These are phyloP conservation scores for Macaria notata DNA, from an alignment of 2,888 invertebrate genomes.

Conservation along the genomic window DNA sequence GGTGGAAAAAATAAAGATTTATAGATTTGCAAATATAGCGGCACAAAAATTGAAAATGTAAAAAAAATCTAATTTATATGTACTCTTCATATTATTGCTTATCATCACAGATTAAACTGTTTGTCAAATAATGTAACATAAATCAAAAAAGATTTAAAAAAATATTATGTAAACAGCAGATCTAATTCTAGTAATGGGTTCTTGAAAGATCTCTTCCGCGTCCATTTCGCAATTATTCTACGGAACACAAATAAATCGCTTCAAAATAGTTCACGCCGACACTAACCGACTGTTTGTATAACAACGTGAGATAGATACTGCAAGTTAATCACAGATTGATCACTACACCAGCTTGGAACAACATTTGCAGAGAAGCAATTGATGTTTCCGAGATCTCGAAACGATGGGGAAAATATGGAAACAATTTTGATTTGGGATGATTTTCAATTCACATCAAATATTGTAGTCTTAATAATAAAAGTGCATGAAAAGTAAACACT, in stretches of 20 bases:
- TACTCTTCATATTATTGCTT: too few relatives aligned
- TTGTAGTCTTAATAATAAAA: too few relatives aligned
- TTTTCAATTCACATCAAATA: too few relatives aligned
- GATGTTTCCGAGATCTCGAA: too few relatives aligned
- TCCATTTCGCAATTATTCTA: constrained; percentile 53
- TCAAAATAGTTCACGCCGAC: constrained; percentile 25
- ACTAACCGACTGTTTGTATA: constrained; percentile 23
- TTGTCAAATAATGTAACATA: too few relatives aligned
- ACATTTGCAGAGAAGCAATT: not conserved
- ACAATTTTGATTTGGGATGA: too few relatives aligned
- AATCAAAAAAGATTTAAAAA: too few relatives aligned
- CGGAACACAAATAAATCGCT: constrained; percentile 51
- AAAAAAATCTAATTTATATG: too few relatives aligned
- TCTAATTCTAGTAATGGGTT: constrained; percentile 43
- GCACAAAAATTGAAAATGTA: too few relatives aligned
- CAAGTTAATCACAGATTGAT: constrained; percentile 24
- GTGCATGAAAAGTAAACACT: too few relatives aligned
- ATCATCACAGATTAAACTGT: too few relatives aligned
- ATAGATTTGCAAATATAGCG: not conserved
- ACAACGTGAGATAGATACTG: constrained; percentile 8
- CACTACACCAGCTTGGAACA: not conserved
- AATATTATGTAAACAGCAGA: not conserved
- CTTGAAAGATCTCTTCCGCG: constrained; percentile 50
- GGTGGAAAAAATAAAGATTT: not conserved
- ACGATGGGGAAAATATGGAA: too few relatives aligned